A percentile compares a stretch with the other conserved stretches of the same genome.
phyloP scores from a whole-genome alignment of 2,113 vertebrate genomes.

The Girardinichthys multiradiatus region DNA sequence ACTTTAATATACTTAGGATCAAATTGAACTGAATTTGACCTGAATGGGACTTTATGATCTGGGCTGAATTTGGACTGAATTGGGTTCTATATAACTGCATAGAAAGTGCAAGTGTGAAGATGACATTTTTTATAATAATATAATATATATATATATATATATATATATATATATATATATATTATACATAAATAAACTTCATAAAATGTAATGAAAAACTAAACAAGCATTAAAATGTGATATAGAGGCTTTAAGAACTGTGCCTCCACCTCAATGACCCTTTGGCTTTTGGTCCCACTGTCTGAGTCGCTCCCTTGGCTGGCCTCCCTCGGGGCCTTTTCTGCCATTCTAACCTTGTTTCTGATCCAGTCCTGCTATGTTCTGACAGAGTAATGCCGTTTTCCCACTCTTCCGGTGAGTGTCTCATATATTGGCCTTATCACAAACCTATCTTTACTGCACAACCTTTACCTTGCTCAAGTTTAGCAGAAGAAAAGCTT shows the following conservation, averaged over 20 bases:
- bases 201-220: neutral
- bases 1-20: neutral
- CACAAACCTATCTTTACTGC: slow-evolving; percentile 61
- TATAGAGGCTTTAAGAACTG: slow-evolving; percentile 15
- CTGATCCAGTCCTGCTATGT: slow-evolving; percentile 48
- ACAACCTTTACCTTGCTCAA: slow-evolving; percentile 70
- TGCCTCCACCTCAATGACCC: slow-evolving; percentile 37
- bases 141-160: too few relatives aligned
- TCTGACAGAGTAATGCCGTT: slow-evolving; percentile 56
- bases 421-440: slow-evolving; percentile 71
- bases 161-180: too few relatives aligned
- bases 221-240: slow-evolving; percentile 16
- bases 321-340: slow-evolving; percentile 54
- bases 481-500: slow-evolving; percentile 73
- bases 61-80: neutral
- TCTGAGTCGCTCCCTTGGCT: slow-evolving; percentile 43
- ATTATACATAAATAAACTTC: neutral
- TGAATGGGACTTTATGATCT: neutral
- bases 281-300: slow-evolving; percentile 39
- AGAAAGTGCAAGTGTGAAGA: neutral
- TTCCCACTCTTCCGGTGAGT: slow-evolving; percentile 54
- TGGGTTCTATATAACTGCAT: neutral
- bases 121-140: neutral
- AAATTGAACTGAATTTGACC: neutral
- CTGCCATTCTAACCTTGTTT: slow-evolving; percentile 70